These are phyloP conservation scores for Fulica atra DNA, from an alignment of 2,113 vertebrate species.

Conservation along the genomic window DNA sequence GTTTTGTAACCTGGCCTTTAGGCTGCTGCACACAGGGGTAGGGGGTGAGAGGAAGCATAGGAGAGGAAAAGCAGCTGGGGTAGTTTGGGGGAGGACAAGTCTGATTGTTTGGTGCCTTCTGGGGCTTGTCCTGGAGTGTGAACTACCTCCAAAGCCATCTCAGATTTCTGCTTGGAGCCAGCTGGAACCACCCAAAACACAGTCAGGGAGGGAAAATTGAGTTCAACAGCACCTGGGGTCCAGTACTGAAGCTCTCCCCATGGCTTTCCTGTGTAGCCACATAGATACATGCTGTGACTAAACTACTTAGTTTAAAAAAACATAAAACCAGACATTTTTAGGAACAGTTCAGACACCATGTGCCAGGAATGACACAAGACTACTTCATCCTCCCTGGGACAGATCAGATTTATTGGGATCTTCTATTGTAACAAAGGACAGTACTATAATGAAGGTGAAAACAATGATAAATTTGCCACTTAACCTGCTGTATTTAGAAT, in stretches of 20 bases:
- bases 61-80: not conserved
- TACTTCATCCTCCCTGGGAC: not conserved
- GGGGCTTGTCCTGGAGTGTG: not conserved
- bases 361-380: not conserved
- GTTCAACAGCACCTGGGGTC: rapidly evolving
- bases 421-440: not conserved
- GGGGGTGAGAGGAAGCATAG: not conserved
- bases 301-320: not conserved
- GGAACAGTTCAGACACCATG: not conserved
- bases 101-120: not conserved
- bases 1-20: not conserved
- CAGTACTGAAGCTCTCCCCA: not conserved
- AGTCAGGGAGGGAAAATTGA: not conserved
- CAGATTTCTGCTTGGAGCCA: not conserved
- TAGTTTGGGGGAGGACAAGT: not conserved
- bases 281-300: not conserved
- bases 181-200: not conserved
- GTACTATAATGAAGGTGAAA: not conserved
- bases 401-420: not conserved
- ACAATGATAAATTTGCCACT: not conserved
- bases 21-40: not conserved
- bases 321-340: not conserved
- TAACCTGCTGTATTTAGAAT: not conserved
- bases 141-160: not conserved
- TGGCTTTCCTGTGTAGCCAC: not conserved